Percentiles rank a stretch among this genome's conserved stretches.
Conservation (phyloP, 2,888 invertebrate genomes). For the Actias luna region DNA sequence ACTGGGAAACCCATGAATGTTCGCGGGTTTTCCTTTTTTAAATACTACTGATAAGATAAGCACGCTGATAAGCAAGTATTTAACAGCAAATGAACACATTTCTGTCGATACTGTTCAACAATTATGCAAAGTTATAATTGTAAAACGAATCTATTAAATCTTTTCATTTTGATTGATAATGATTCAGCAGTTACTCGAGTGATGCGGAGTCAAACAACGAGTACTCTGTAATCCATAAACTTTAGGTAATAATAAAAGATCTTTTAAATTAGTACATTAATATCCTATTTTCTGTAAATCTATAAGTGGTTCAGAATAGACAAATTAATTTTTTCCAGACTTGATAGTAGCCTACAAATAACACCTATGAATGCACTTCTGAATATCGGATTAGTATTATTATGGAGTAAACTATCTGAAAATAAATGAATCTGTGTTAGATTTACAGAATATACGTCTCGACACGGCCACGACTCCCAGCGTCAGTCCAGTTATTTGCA, state of each 20-base stretch:
- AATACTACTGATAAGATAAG: slow-evolving; percentile 10
- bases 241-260: too few relatives aligned
- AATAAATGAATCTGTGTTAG: slow-evolving; percentile 40
- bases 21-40: not conserved
- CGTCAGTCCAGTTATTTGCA: slow-evolving; percentile 76
- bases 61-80: not conserved
- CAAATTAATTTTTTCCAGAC: too few relatives aligned
- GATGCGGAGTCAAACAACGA: not conserved
- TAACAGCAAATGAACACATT: not conserved
- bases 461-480: slow-evolving; percentile 57
- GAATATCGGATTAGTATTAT: not conserved
- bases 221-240: too few relatives aligned
- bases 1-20: not conserved
- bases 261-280: too few relatives aligned
- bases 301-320: too few relatives aligned
- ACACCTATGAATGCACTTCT: not conserved
- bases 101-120: not conserved
- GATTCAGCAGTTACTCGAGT: not conserved
- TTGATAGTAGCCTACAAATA: too few relatives aligned
- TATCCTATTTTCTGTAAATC: too few relatives aligned
- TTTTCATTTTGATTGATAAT: not conserved
- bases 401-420: not conserved
- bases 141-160: not conserved
- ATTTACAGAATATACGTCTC: slow-evolving; percentile 51
- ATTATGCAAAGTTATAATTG: not conserved